Percentiles rank a stretch among this genome's conserved stretches.
Conservation (phyloP, 2,113 vertebrate genomes). For the Catharus fuscescens region DNA sequence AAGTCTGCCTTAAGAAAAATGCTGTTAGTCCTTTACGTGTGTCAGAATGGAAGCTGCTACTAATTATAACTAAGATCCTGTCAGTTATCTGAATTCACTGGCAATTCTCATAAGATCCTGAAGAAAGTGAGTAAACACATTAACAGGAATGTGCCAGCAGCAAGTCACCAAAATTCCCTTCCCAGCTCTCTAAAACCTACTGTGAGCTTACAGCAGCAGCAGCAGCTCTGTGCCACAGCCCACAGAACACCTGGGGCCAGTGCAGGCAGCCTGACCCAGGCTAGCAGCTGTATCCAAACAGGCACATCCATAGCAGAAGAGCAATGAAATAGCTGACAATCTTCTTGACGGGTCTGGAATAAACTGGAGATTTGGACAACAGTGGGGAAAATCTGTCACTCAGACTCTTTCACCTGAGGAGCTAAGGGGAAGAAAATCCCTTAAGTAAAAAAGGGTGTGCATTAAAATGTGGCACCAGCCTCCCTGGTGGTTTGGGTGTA, state of each 20-base stretch:
- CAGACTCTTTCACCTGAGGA: neutral
- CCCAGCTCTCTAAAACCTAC: neutral
- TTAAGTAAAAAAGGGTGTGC: neutral
- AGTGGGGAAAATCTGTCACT: neutral
- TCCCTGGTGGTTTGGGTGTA: neutral
- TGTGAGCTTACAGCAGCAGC: neutral
- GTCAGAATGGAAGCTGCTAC: slow-evolving; percentile 27
- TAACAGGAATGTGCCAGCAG: slow-evolving; percentile 23
- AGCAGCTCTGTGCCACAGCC: neutral
- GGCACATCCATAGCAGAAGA: neutral
- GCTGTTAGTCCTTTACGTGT: neutral
- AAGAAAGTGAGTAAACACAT: slow-evolving; percentile 36
- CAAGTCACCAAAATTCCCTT: slow-evolving; percentile 1
- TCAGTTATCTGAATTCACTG: slow-evolving; percentile 6
- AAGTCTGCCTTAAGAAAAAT: slow-evolving; percentile 44
- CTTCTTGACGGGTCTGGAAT: neutral
- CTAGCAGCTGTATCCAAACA: neutral
- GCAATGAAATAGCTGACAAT: neutral
- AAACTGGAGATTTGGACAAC: neutral
- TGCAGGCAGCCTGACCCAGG: neutral
- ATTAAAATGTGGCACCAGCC: neutral
- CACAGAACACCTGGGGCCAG: neutral
- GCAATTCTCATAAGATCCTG: slow-evolving; percentile 32
- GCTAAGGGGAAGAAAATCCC: neutral
- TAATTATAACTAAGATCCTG: slow-evolving; percentile 55